A percentile compares a stretch with the other conserved stretches of the same genome.
These are phyloP conservation scores for Pristionchus japonicus DNA, from an alignment of 2,888 invertebrate genomes.

Conservation along the genomic window DNA sequence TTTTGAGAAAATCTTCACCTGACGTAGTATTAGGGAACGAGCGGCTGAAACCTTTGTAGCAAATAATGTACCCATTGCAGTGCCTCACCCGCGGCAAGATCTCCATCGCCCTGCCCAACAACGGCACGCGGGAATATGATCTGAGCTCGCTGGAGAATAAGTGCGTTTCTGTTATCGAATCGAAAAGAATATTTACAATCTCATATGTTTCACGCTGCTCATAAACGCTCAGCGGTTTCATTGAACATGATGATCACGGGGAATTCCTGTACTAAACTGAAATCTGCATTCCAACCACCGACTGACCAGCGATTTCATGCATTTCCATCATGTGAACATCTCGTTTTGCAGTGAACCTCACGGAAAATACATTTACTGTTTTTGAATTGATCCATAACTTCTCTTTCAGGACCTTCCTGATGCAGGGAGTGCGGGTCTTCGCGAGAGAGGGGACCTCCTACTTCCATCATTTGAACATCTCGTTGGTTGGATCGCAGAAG, in stretches of 20 bases:
- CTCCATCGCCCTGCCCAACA: conserved; percentile 48
- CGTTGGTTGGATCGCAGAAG: conserved; percentile 58
- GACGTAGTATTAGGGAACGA: too few relatives aligned
- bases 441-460: conserved; percentile 74
- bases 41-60: too few relatives aligned
- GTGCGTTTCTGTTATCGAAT: conserved; percentile 43
- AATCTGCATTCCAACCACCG: too few relatives aligned
- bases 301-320: too few relatives aligned
- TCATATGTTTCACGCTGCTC: neutral
- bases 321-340: too few relatives aligned
- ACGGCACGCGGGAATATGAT: conserved; percentile 63
- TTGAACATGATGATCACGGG: too few relatives aligned
- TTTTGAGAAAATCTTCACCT: too few relatives aligned
- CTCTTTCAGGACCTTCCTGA: conserved; percentile 74
- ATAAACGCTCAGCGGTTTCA: neutral
- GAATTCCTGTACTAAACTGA: too few relatives aligned
- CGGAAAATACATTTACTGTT: too few relatives aligned
- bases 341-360: neutral
- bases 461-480: conserved; percentile 70
- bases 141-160: conserved; percentile 54
- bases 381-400: too few relatives aligned
- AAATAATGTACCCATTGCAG: too few relatives aligned
- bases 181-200: neutral
- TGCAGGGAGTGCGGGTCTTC: conserved; percentile 75
- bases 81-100: conserved; percentile 76